A percentile compares a stretch with the other conserved stretches of the same genome.
Evolutionary conservation across 2,113 vertebrate genomes (phyloP).

Genomic region (Semnopithecus entellus): DNA sequence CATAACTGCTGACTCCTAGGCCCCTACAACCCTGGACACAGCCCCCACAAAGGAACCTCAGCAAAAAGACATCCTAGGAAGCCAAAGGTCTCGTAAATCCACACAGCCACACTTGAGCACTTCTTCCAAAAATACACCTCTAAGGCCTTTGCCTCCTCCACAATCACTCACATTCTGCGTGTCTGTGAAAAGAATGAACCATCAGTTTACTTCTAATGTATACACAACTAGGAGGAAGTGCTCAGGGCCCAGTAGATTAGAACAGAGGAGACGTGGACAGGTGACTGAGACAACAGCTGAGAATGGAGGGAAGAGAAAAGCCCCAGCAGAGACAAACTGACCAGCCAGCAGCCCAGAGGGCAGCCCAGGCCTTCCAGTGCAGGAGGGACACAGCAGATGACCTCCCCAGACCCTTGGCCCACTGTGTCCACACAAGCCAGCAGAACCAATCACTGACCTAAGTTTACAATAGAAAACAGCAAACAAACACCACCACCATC

Average conservation of each 20-base stretch:
- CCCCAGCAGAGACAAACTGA: not conserved
- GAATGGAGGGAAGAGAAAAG: not conserved
- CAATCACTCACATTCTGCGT: not conserved
- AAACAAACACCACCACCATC: not conserved
- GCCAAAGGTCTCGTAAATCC: not conserved
- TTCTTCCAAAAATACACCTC: not conserved
- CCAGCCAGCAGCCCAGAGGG: not conserved
- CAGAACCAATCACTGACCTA: not conserved
- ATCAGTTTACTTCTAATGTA: not conserved
- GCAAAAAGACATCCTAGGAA: not conserved
- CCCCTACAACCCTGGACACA: not conserved
- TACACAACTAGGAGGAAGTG: not conserved
- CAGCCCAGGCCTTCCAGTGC: not conserved
- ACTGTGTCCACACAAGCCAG: too few relatives aligned
- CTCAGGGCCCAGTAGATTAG: not conserved
- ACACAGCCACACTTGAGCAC: not conserved
- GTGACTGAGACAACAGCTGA: not conserved
- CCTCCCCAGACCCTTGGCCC: not conserved
- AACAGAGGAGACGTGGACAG: not conserved
- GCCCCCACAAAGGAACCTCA: not conserved
- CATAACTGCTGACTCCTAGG: not conserved
- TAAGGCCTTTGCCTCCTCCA: not conserved
- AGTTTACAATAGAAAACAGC: not conserved
- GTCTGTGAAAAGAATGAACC: not conserved
- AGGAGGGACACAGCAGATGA: not conserved